Conservation (phyloP, 2,888 invertebrate species). For the Apodemia duryi region DNA sequence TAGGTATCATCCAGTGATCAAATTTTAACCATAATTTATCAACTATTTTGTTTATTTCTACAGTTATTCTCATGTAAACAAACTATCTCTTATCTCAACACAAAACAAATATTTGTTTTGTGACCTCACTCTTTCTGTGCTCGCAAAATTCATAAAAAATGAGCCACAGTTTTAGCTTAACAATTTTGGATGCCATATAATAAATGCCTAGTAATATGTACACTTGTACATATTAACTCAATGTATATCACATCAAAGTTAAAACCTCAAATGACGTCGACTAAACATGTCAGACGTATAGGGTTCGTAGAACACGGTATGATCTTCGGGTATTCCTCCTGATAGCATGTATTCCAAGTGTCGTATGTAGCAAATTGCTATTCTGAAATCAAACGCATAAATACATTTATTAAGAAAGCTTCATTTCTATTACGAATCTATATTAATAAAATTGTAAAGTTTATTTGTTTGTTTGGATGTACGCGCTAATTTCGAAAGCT, state of each 20-base stretch:
- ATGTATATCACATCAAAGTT: background rate
- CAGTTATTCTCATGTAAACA: too few relatives aligned
- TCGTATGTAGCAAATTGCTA: conserved; percentile 87
- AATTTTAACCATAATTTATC: too few relatives aligned
- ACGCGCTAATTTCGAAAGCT: too few relatives aligned
- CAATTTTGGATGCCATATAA: background rate
- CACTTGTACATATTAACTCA: too few relatives aligned
- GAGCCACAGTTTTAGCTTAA: background rate
- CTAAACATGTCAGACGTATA: conserved; percentile 48
- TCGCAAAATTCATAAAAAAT: background rate
- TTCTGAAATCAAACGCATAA: conserved; percentile 52
- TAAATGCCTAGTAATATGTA: too few relatives aligned
- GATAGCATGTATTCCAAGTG: conserved; percentile 83
- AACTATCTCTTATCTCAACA: too few relatives aligned
- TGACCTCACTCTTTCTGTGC: background rate
- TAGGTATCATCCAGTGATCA: background rate
- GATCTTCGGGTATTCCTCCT: conserved; percentile 57
- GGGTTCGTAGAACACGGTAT: conserved; percentile 53
- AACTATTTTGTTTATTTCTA: too few relatives aligned
- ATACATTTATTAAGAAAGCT: background rate
- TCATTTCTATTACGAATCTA: background rate
- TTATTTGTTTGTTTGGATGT: too few relatives aligned
- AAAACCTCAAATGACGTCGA: conserved; percentile 17
- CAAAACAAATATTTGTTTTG: too few relatives aligned
- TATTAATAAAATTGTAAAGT: too few relatives aligned